phyloP scores from a whole-genome alignment of 1,140 invertebrate species.

The Caerostris extrusa region DNA sequence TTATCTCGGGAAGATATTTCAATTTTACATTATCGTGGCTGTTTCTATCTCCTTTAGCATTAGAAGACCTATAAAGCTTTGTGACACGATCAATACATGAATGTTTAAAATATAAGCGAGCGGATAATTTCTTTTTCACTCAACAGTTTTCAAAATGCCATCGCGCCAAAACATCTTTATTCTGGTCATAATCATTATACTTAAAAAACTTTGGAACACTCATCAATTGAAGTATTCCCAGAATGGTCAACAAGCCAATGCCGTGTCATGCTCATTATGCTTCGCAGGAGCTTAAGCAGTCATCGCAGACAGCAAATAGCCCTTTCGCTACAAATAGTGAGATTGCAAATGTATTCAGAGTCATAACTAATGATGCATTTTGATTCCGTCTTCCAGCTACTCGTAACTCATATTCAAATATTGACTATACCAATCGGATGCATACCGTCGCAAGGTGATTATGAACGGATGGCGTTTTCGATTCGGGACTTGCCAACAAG shows the following conservation, averaged over 20 bases:
- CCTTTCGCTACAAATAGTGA: neutral
- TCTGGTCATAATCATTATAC: constrained; percentile 26
- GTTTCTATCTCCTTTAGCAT: too few relatives aligned
- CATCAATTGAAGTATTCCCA: neutral
- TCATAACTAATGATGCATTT: constrained; percentile 32
- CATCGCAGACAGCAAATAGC: constrained; percentile 22
- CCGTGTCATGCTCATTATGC: neutral
- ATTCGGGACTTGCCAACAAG: neutral
- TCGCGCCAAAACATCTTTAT: neutral
- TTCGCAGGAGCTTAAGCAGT: constrained; percentile 13
- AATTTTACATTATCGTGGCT: too few relatives aligned
- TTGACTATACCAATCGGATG: constrained; percentile 37
- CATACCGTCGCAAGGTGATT: neutral
- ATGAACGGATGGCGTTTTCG: neutral
- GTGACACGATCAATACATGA: too few relatives aligned
- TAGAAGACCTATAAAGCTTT: too few relatives aligned
- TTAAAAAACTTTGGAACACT: constrained; percentile 21
- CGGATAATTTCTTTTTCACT: neutral
- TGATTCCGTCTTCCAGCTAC: constrained; percentile 38
- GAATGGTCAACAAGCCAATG: constrained; percentile 30
- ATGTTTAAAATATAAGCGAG: too few relatives aligned
- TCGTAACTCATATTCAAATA: constrained; percentile 50
- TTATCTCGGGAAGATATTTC: too few relatives aligned
- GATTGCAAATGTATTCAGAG: constrained; percentile 18
- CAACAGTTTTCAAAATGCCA: neutral